Conservation (phyloP, 2,888 invertebrate species). For the Orthosia gothica region DNA sequence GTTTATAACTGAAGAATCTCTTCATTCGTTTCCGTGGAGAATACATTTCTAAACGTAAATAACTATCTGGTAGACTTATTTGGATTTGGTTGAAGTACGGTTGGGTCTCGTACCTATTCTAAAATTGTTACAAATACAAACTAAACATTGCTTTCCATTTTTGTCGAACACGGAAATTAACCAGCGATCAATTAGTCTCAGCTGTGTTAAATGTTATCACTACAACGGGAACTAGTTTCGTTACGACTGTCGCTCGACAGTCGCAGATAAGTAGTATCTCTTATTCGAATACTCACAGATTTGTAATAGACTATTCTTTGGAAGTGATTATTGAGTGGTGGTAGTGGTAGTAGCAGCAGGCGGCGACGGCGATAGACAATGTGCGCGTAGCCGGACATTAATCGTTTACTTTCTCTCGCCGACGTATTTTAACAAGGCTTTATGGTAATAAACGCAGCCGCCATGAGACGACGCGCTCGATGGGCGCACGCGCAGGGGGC, state of each 20-base stretch:
- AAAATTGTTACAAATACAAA: neutral
- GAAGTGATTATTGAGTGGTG: neutral
- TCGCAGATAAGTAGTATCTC: slow-evolving; percentile 13
- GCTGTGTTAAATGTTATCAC: slow-evolving; percentile 37
- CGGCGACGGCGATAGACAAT: slow-evolving; percentile 14
- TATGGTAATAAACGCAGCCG: slow-evolving; percentile 63
- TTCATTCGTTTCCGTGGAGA: neutral
- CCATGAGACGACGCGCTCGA: slow-evolving; percentile 23
- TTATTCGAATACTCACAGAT: slow-evolving; percentile 15
- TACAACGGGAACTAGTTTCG: slow-evolving; percentile 40
- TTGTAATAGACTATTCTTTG: neutral
- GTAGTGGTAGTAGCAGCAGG: neutral
- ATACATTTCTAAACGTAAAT: slow-evolving; percentile 2
- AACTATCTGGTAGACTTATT: neutral
- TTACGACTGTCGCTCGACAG: slow-evolving; percentile 18
- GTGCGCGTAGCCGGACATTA: slow-evolving; percentile 35
- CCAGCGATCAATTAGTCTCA: slow-evolving; percentile 29
- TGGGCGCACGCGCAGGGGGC: slow-evolving; percentile 7
- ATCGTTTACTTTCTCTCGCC: slow-evolving; percentile 71
- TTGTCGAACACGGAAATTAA: slow-evolving; percentile 39
- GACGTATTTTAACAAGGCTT: slow-evolving; percentile 66
- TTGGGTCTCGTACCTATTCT: neutral
- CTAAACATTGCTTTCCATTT: slow-evolving; percentile 22
- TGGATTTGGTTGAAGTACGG: neutral
- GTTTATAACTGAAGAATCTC: slow-evolving; percentile 1